phyloP scores from a whole-genome alignment of 2,797 vertebrate species.

The Limosa lapponica region DNA sequence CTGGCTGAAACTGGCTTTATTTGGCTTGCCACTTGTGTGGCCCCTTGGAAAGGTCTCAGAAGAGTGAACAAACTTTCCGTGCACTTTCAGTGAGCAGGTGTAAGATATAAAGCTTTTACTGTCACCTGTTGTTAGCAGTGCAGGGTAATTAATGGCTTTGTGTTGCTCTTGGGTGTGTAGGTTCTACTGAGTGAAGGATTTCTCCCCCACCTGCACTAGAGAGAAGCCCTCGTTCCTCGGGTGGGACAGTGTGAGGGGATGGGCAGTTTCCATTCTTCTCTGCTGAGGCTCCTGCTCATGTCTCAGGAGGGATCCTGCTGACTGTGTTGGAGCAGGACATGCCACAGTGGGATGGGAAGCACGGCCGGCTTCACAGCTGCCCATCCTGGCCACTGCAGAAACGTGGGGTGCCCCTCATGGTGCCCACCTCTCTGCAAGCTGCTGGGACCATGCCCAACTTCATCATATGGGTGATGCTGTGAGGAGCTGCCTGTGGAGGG shows the following conservation, averaged over 20 bases:
- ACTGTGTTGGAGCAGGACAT: not conserved
- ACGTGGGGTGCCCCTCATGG: not conserved
- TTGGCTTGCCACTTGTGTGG: not conserved
- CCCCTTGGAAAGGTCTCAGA: slow-evolving; percentile 18
- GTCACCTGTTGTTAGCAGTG: slow-evolving; percentile 1
- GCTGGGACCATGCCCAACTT: not conserved
- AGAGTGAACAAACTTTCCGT: slow-evolving; percentile 5
- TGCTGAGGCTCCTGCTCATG: not conserved
- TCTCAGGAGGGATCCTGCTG: not conserved
- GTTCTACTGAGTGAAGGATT: not conserved
- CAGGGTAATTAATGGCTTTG: not conserved
- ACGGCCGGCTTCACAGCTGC: fast-evolving
- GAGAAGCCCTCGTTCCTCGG: not conserved
- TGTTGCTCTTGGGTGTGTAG: not conserved
- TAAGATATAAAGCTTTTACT: slow-evolving; percentile 4
- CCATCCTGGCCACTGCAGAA: not conserved
- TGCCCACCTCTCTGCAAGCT: not conserved
- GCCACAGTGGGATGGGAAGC: fast-evolving
- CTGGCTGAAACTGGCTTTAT: slow-evolving; percentile 12
- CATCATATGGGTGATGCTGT: fast-evolving
- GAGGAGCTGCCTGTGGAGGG: not conserved
- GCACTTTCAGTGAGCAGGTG: not conserved
- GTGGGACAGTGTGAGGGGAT: not conserved
- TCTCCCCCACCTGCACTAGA: not conserved
- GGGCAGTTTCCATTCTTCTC: not conserved